A percentile compares a stretch with the other conserved stretches of the same genome.
Conservation (phyloP, 2,797 vertebrate species). For the Karalla daura region DNA sequence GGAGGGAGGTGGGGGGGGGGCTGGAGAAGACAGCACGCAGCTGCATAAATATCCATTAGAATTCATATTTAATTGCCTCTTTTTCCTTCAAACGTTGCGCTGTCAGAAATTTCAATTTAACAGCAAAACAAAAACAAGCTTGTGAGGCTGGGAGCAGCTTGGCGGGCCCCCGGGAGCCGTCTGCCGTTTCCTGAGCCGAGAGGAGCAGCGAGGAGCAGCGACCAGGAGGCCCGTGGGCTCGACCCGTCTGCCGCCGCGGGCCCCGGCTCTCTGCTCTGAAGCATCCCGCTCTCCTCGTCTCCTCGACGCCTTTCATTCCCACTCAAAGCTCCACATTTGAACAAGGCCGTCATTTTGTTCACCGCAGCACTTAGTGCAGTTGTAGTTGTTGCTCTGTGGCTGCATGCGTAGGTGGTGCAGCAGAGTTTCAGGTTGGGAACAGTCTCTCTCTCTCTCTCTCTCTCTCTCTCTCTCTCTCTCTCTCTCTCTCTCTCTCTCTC, state of each 20-base stretch:
- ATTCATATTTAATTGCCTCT: slow-evolving; percentile 66
- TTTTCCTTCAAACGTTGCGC: slow-evolving; percentile 46
- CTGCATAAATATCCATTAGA: slow-evolving; percentile 72
- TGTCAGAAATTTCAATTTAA: slow-evolving; percentile 59
- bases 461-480: too few species aligned
- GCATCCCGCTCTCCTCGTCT: not conserved
- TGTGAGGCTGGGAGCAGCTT: slow-evolving; percentile 30
- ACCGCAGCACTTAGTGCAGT: not conserved
- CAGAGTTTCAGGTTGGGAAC: slow-evolving; percentile 38
- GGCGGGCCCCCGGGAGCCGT: slow-evolving; percentile 29
- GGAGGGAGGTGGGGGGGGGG: too few species aligned
- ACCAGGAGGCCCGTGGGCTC: slow-evolving; percentile 15
- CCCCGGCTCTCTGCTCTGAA: not conserved
- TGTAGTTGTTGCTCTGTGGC: slow-evolving; percentile 15
- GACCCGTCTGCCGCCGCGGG: slow-evolving; percentile 12
- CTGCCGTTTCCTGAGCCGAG: slow-evolving; percentile 31
- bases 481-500: too few species aligned
- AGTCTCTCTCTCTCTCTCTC: too few species aligned
- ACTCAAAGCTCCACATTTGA: slow-evolving; percentile 16
- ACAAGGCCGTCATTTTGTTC: slow-evolving; percentile 16
- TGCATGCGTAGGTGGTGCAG: slow-evolving; percentile 33
- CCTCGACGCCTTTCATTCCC: slow-evolving; percentile 11
- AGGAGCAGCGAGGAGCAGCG: too few species aligned
- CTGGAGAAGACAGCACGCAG: slow-evolving; percentile 43
- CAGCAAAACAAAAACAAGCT: slow-evolving; percentile 50